These are phyloP conservation scores for Limnephilus rhombicus DNA, from an alignment of 2,888 invertebrate species.

Conservation along the genomic window DNA sequence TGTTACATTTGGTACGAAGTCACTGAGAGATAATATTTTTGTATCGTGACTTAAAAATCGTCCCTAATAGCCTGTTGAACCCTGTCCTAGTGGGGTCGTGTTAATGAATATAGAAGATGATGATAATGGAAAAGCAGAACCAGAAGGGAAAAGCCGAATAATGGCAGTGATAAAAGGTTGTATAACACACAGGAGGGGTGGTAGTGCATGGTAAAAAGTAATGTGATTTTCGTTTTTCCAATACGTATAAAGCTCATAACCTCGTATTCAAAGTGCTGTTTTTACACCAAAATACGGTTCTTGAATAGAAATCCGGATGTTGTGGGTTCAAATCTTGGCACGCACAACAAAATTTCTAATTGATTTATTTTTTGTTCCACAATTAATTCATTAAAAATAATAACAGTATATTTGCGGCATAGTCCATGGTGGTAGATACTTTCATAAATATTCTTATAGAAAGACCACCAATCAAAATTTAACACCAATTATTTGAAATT, in stretches of 20 bases:
- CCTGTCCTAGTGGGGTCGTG: background rate
- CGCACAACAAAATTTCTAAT: no score
- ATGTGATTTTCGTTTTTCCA: background rate
- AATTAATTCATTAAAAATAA: no score
- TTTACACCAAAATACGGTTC: background rate
- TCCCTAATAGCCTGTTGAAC: background rate
- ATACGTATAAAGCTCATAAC: background rate
- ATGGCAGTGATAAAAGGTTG: background rate
- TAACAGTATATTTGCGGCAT: no score
- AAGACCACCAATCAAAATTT: no score
- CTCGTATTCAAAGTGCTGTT: background rate
- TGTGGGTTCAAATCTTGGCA: no score
- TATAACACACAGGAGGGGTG: background rate
- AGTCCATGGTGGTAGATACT: no score
- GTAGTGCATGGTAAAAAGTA: background rate
- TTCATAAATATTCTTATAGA: no score
- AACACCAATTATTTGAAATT: no score
- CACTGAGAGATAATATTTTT: background rate
- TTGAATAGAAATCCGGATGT: no score
- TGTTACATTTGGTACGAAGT: background rate
- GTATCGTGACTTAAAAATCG: background rate
- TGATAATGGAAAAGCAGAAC: background rate
- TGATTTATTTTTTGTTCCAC: no score
- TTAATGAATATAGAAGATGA: background rate
- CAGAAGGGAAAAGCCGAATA: background rate